Percentiles rank a stretch among this genome's conserved stretches.
Conservation (phyloP, 2,113 vertebrate species). For the Epinephelus lanceolatus region DNA sequence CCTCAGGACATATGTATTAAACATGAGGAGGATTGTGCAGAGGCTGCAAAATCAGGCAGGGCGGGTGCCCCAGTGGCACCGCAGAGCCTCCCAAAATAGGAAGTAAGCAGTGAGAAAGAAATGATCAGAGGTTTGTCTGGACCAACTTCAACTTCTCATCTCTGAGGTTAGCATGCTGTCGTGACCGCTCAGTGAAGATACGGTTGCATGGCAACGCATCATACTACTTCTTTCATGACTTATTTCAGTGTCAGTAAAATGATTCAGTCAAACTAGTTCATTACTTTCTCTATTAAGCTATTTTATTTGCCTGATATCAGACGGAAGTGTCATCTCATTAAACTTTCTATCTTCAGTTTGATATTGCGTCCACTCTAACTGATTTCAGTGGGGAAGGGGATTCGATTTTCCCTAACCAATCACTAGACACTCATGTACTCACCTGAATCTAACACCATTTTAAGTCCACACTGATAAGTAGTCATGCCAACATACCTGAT, state of each 20-base stretch:
- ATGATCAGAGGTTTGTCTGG: conserved; percentile 22
- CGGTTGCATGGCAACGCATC: background rate
- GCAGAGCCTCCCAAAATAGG: conserved; percentile 53
- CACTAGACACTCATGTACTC: no score
- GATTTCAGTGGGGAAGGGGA: no score
- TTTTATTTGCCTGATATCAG: no score
- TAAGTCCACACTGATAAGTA: no score
- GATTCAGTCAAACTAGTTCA: background rate
- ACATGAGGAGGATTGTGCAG: conserved; percentile 70
- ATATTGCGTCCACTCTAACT: no score
- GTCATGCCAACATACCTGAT: no score
- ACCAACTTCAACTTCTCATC: background rate
- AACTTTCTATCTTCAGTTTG: no score
- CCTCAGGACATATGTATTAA: conserved; percentile 71
- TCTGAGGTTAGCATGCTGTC: background rate
- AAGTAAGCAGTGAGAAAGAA: conserved; percentile 35
- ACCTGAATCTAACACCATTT: no score
- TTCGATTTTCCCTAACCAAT: no score
- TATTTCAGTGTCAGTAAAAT: background rate
- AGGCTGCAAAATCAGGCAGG: conserved; percentile 63
- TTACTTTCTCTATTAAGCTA: background rate
- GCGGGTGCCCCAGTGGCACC: conserved; percentile 32
- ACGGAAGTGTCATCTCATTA: no score
- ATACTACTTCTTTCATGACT: background rate
- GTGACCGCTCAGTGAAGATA: conserved; percentile 6